These are phyloP conservation scores for Pseudococcus viburni DNA, from an alignment of 2,888 invertebrate genomes.

Conservation along the genomic window DNA sequence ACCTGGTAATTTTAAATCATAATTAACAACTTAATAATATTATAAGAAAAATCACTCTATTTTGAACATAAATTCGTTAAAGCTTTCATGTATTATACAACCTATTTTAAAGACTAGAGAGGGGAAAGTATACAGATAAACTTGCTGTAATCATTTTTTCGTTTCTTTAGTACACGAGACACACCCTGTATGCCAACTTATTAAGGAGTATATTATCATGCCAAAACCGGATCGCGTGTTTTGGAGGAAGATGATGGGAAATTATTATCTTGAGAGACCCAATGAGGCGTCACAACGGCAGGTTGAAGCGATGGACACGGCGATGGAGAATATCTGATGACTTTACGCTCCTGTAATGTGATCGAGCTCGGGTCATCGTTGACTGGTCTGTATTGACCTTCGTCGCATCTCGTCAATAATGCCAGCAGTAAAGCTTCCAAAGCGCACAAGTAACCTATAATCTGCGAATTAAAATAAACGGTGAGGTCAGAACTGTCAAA, in stretches of 20 bases:
- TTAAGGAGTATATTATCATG: slow-evolving; percentile 32
- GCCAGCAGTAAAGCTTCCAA: slow-evolving; percentile 76
- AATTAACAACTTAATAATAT: slow-evolving; percentile 50
- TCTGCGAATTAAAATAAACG: slow-evolving; percentile 71
- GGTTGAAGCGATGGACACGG: slow-evolving; percentile 71
- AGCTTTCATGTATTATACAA: slow-evolving; percentile 36
- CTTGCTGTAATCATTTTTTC: slow-evolving; percentile 31
- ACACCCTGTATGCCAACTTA: slow-evolving; percentile 53
- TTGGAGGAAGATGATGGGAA: slow-evolving; percentile 60
- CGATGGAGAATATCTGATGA: slow-evolving; percentile 69
- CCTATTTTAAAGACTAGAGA: slow-evolving; percentile 34
- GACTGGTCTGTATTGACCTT: slow-evolving; percentile 76
- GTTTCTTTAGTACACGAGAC: slow-evolving; percentile 12
- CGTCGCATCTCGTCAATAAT: slow-evolving; percentile 75
- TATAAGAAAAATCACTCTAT: slow-evolving; percentile 50
- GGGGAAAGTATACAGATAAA: slow-evolving; percentile 23
- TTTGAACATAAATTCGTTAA: slow-evolving; percentile 46
- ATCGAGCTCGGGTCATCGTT: slow-evolving; percentile 77
- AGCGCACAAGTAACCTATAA: slow-evolving; percentile 77
- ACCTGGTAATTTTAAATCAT: slow-evolving; percentile 40
- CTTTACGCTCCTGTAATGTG: slow-evolving; percentile 74
- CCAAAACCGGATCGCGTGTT: slow-evolving; percentile 59
- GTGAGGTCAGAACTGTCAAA: neutral
- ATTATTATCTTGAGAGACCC: slow-evolving; percentile 62
- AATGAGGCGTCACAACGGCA: slow-evolving; percentile 71